Base-by-base conservation (phyloP, 2,113 vertebrate genomes). In the Empidonax alnorum region DNA sequence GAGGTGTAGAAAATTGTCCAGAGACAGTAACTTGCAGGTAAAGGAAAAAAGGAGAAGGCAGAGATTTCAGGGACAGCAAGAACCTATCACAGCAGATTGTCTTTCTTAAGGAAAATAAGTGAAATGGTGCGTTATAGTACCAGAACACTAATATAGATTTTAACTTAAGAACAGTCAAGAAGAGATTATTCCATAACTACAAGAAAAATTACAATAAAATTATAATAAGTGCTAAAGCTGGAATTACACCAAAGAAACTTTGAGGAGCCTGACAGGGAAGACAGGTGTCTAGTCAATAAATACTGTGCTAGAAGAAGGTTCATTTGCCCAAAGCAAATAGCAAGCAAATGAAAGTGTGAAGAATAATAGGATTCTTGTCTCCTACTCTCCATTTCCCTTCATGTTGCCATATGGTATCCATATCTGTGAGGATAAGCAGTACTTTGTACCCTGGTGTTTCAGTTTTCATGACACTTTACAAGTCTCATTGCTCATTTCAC, bases 361-460 rank as follows among this genome's bases (percentile, higher is more conserved):
- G 50, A 93, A 93, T 92, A 96, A 95, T 65, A 75, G 73, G 79
- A 82, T 77, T 87, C 88, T 89, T 94, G 80, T 95, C 80, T 93
- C 87, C 71, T 71, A 55, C 46, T 72, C 83, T 62, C 31, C 11
- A 59, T 52, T 58, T 47, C 87, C 77, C 82, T 89, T 95, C 55
- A 74, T 53, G 68, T 86, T 84, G 76, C 93, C 96, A 97, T 96
- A 93, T 96, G 93, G 95, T 92, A 92, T 90, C 92, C 88, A 88
- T 94, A 92, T 95, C 93, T 93, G 93, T 23, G 56, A 94, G 93
- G 90, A 96, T 92, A 96, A 93, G 93, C 76, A 42, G 88, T 90
- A 96, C 95, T 96, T 96, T 95, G 95, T 96, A 96, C 88, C 90
- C 94, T 46, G 90, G 96, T 96, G 94, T 96, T 97, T 96, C 96